A percentile compares a stretch with the other conserved stretches of the same genome.
Evolutionary conservation across 30 jellyfish, hydroid and myxozoan genomes (phyloP).

Genomic region (Catostylus mosaicus): DNA sequence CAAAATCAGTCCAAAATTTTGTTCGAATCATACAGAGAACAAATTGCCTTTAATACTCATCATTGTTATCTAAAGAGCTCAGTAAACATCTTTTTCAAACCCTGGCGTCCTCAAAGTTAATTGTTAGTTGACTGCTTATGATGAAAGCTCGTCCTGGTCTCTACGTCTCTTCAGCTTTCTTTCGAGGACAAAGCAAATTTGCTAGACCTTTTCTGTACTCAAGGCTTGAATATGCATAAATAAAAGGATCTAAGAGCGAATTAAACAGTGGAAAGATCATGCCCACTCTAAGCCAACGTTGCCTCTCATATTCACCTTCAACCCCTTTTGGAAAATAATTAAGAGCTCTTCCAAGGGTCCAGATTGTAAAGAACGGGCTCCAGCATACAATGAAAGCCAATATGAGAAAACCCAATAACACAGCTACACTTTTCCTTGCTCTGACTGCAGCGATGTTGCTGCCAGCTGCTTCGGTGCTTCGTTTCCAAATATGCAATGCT

Average conservation of each 20-base stretch:
- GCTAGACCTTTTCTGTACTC: neutral
- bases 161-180: neutral
- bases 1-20: too few relatives aligned
- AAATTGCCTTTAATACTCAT: too few relatives aligned
- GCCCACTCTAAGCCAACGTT: neutral
- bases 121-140: neutral
- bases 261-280: conserved; percentile 1
- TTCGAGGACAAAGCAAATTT: neutral
- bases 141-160: neutral
- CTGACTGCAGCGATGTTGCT: neutral
- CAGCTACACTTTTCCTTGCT: neutral
- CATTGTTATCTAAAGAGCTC: too few relatives aligned
- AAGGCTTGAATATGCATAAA: conserved; percentile 3
- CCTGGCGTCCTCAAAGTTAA: too few relatives aligned
- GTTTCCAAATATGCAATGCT: conserved; percentile 1
- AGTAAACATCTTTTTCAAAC: too few relatives aligned
- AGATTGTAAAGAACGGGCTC: conserved; percentile 1
- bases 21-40: too few relatives aligned
- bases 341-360: conserved; percentile 9
- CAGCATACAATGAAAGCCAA: neutral
- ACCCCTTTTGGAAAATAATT: neutral
- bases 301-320: conserved; percentile 2
- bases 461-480: neutral
- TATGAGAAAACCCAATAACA: neutral
- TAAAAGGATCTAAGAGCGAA: neutral